phyloP scores from a whole-genome alignment of 2,888 invertebrate species.

The Acleris sparsana region DNA sequence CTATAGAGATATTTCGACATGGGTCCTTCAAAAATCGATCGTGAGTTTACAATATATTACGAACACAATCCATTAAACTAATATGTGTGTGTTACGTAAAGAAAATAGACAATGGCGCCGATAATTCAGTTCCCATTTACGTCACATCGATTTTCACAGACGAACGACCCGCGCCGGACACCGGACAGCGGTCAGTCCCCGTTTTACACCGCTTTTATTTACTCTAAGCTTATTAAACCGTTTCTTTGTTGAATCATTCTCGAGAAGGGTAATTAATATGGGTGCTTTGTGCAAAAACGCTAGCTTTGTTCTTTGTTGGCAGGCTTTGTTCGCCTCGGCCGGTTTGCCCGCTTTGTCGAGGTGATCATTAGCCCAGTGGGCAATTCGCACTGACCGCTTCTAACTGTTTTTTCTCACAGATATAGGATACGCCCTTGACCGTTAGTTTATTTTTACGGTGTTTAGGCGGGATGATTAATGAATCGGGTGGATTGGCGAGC shows the following conservation, averaged over 20 bases:
- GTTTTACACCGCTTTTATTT: constrained; percentile 73
- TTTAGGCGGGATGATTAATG: constrained; percentile 48
- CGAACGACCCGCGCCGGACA: constrained; percentile 49
- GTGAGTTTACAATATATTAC: no score
- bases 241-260: constrained; percentile 67
- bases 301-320: constrained; percentile 69
- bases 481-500: constrained; percentile 19
- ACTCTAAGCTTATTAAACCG: constrained; percentile 81
- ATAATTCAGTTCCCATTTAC: constrained; percentile 40
- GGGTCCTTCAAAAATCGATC: no score
- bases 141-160: constrained; percentile 68
- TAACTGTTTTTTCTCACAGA: constrained; percentile 67
- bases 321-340: constrained; percentile 60
- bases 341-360: constrained; percentile 69
- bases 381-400: constrained; percentile 71
- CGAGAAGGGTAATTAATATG: constrained; percentile 80
- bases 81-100: no score
- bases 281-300: constrained; percentile 73
- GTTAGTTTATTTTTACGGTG: constrained; percentile 52
- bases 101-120: not conserved
- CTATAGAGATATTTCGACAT: no score
- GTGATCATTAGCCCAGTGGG: constrained; percentile 78
- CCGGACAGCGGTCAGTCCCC: constrained; percentile 71
- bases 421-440: constrained; percentile 52
- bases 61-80: no score